Conservation (phyloP, 2,888 invertebrate species). For the Eutolmus rufibarbis region DNA sequence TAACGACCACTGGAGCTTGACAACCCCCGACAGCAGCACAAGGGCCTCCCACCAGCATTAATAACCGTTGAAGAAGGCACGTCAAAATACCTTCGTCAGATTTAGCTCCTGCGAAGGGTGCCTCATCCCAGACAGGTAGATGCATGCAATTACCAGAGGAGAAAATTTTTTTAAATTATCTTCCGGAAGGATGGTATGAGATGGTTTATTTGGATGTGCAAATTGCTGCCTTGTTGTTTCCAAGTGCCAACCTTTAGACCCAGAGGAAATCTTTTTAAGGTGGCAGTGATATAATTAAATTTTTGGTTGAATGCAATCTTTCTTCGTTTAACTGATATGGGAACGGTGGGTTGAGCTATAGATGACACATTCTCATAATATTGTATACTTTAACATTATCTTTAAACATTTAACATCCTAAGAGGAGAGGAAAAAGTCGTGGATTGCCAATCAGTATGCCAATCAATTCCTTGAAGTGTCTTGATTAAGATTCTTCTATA, state of each 20-base stretch:
- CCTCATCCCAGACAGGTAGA: neutral
- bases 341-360: neutral
- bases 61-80: conserved; percentile 16
- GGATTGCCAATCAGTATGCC: too few species aligned
- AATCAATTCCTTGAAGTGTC: too few species aligned
- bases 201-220: neutral
- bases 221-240: neutral
- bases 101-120: neutral
- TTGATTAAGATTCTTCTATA: too few species aligned
- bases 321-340: neutral
- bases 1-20: conserved; percentile 13
- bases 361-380: neutral
- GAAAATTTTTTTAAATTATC: neutral
- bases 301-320: neutral
- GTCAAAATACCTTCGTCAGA: conserved; percentile 33
- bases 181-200: neutral
- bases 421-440: neutral
- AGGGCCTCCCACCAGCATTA: conserved; percentile 19
- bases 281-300: neutral
- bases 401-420: neutral
- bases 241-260: neutral
- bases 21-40: conserved; percentile 21
- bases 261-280: neutral
- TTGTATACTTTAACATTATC: neutral
- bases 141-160: neutral